Percentiles rank a stretch among this genome's conserved stretches.
These are phyloP conservation scores for Microchrysa polita DNA, from an alignment of 2,888 invertebrate species.

Conservation along the genomic window DNA sequence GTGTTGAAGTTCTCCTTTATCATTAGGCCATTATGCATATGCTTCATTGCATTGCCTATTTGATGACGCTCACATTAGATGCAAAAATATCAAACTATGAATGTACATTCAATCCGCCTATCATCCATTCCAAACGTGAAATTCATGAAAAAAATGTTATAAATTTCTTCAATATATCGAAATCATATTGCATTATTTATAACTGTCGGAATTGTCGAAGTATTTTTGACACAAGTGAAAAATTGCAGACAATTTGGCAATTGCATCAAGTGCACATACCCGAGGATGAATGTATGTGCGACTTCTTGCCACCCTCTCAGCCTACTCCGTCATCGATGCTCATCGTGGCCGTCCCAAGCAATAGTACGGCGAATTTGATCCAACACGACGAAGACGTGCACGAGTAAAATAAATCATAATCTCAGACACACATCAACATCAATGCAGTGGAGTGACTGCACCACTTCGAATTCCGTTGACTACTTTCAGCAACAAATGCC, in stretches of 20 bases:
- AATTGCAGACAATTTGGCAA: constrained; percentile 42
- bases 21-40: no score
- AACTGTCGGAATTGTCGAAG: constrained; percentile 26
- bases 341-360: background rate
- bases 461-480: constrained; percentile 41
- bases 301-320: background rate
- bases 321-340: background rate
- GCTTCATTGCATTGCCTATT: no score
- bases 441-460: constrained; percentile 36
- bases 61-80: no score
- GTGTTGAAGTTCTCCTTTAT: no score
- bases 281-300: no score
- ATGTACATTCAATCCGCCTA: no score
- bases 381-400: background rate
- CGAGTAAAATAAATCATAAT: constrained; percentile 24
- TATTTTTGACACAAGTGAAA: constrained; percentile 34
- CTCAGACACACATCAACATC: constrained; percentile 33
- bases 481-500: constrained; percentile 38
- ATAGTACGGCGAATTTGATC: background rate
- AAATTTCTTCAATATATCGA: constrained; percentile 35
- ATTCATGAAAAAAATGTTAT: constrained; percentile 9
- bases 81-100: no score
- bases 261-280: constrained; percentile 36
- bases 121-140: no score
- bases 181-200: constrained; percentile 32